Evolutionary conservation across 92 coral and sea anemone species (phyloP).

Genomic region (Actinostola sp.): DNA sequence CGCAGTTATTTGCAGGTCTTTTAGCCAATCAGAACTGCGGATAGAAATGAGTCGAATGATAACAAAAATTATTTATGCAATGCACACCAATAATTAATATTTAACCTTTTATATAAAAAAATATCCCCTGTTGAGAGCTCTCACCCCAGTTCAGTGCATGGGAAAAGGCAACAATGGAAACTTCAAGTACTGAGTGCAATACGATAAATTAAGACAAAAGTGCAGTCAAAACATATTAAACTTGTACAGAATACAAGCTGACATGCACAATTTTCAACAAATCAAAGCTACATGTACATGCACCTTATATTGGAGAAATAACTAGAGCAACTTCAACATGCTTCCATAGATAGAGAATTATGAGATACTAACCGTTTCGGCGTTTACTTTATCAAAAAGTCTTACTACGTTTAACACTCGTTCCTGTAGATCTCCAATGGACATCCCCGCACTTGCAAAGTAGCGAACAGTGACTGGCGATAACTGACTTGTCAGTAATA

Average conservation of each 20-base stretch:
- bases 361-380: constrained; percentile 73
- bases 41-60: too few species aligned
- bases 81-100: too few species aligned
- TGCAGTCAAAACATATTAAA: neutral
- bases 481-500: constrained; percentile 47
- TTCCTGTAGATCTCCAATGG: constrained; percentile 80
- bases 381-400: constrained; percentile 94
- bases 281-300: too few species aligned
- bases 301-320: neutral
- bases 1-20: too few species aligned
- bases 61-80: too few species aligned
- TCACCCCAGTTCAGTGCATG: too few species aligned
- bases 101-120: too few species aligned
- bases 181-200: too few species aligned
- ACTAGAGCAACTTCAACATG: neutral
- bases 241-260: neutral
- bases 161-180: too few species aligned
- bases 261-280: neutral
- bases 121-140: too few species aligned
- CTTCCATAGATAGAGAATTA: neutral
- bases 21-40: too few species aligned
- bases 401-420: constrained; percentile 91
- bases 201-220: too few species aligned
- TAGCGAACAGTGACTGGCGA: constrained; percentile 52
- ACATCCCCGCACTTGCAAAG: constrained; percentile 68